Conservation (phyloP, 2,888 invertebrate species). For the Macrosiphum euphorbiae region DNA sequence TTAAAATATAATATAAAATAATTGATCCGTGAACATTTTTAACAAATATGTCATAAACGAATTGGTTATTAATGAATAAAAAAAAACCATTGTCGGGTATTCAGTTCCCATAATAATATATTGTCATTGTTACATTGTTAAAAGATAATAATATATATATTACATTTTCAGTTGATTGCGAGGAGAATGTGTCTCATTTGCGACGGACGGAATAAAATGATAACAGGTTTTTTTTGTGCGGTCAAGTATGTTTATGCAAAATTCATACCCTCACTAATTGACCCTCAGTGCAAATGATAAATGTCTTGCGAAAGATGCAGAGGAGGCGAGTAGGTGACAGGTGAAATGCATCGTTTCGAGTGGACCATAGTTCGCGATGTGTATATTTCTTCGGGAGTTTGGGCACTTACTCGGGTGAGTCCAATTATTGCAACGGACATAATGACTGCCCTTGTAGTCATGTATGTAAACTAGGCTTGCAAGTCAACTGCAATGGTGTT, state of each 20-base stretch:
- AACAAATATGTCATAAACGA: background rate
- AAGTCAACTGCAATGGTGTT: background rate
- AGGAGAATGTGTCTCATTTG: conserved; percentile 12
- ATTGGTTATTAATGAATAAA: background rate
- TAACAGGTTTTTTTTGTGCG: conserved; percentile 32
- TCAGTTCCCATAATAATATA: background rate
- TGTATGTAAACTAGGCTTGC: background rate
- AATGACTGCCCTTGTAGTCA: conserved; percentile 24
- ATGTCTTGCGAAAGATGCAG: background rate
- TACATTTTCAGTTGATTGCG: background rate
- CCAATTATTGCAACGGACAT: conserved; percentile 49
- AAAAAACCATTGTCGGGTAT: background rate
- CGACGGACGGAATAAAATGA: conserved; percentile 6
- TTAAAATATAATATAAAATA: background rate
- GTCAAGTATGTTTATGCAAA: conserved; percentile 55
- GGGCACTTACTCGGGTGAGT: conserved; percentile 38
- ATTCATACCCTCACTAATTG: conserved; percentile 52
- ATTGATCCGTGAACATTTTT: background rate
- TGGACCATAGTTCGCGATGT: conserved; percentile 30
- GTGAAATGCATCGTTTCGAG: conserved; percentile 40
- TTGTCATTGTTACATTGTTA: background rate
- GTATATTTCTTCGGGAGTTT: conserved; percentile 44
- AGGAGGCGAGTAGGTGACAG: conserved; percentile 39
- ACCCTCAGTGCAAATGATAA: conserved; percentile 59
- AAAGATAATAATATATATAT: background rate